phyloP scores from a whole-genome alignment of 2,113 vertebrate species.

The Ailuropoda melanoleuca region DNA sequence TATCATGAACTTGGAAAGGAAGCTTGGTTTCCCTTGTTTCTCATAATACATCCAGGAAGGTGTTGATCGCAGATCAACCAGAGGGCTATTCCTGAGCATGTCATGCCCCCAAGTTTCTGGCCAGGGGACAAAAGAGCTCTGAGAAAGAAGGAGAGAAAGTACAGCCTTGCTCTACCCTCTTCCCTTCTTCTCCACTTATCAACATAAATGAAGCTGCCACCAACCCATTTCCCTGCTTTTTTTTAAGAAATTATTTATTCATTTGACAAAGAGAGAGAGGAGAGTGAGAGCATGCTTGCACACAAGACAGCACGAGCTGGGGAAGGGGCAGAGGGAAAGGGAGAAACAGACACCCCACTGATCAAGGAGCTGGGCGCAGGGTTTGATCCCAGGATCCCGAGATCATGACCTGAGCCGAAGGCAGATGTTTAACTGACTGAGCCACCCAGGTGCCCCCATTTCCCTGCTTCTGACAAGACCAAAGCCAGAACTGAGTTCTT shows the following conservation, averaged over 20 bases:
- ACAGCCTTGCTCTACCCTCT: background rate
- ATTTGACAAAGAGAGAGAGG: too few relatives aligned
- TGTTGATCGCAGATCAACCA: background rate
- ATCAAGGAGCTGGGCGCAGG: too few relatives aligned
- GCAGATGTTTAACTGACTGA: background rate
- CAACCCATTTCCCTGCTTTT: background rate
- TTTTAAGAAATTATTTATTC: too few relatives aligned
- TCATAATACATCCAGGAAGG: background rate
- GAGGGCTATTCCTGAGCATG: background rate
- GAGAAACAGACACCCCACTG: too few relatives aligned
- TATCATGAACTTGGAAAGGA: background rate
- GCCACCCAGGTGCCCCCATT: background rate
- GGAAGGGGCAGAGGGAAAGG: too few relatives aligned
- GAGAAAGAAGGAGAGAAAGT: background rate
- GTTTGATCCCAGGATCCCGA: background rate
- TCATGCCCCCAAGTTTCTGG: background rate
- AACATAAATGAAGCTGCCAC: background rate
- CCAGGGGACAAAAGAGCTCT: background rate
- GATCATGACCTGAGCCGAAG: background rate
- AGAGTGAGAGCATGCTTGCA: too few relatives aligned
- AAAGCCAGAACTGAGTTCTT: background rate
- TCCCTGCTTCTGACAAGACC: background rate
- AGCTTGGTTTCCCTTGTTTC: background rate
- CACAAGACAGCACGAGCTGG: fast-evolving
- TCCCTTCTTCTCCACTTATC: background rate